These are phyloP conservation scores for Scopus umbretta DNA, from an alignment of 2,113 vertebrate species.

Conservation along the genomic window DNA sequence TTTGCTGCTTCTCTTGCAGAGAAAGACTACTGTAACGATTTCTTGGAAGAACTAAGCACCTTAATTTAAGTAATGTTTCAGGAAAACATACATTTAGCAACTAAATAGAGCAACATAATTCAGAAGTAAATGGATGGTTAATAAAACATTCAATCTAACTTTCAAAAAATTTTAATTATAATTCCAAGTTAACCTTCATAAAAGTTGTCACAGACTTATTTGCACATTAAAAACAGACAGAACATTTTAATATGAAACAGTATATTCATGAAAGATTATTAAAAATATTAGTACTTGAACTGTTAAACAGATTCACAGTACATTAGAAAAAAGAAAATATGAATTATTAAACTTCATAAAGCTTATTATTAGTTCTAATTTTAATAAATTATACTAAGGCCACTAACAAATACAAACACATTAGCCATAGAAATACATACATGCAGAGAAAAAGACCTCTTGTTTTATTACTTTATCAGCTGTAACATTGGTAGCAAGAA, in stretches of 20 bases:
- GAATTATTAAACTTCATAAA: not conserved
- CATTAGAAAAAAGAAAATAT: not conserved
- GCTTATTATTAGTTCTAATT: not conserved
- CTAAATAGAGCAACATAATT: not conserved
- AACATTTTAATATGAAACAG: not conserved
- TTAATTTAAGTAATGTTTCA: not conserved
- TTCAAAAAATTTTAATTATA: not conserved
- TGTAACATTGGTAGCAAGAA: not conserved
- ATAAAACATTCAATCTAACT: not conserved
- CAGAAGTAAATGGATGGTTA: not conserved
- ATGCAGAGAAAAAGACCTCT: not conserved
- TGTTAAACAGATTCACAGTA: not conserved
- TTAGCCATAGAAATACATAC: not conserved
- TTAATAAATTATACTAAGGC: not conserved
- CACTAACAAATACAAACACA: not conserved
- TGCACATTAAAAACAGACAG: not conserved
- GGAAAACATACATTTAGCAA: not conserved
- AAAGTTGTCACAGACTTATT: not conserved
- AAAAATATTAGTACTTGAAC: not conserved
- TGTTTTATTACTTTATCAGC: not conserved
- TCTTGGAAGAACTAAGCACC: not conserved
- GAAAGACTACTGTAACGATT: not conserved
- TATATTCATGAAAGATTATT: not conserved
- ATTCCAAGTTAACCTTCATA: not conserved
- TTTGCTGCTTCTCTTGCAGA: not conserved